Percentiles rank a stretch among this genome's conserved stretches.
phyloP scores from a whole-genome alignment of 2,888 invertebrate species.

The Apodemia zela region DNA sequence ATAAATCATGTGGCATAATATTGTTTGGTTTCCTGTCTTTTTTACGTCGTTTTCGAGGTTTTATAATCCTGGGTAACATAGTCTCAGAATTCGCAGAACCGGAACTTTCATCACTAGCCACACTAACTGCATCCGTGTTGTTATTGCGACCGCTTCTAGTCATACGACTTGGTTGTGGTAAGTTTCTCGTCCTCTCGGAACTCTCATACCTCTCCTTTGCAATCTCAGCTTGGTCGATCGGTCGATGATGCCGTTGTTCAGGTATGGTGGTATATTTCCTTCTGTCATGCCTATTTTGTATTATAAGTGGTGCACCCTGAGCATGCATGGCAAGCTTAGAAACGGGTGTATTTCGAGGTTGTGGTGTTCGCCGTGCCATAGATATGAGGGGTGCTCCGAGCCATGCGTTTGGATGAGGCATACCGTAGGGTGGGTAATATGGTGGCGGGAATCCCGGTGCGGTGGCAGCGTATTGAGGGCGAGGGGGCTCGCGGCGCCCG shows the following conservation, averaged over 20 bases:
- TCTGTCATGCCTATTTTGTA: conserved; percentile 83
- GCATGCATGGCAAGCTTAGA: conserved; percentile 90
- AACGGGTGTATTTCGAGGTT: conserved; percentile 77
- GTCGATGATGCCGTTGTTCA: conserved; percentile 65
- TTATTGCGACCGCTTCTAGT: conserved; percentile 70
- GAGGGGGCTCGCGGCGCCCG: conserved; percentile 77
- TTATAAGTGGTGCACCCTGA: conserved; percentile 91
- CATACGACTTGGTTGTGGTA: conserved; percentile 65
- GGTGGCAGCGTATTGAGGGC: conserved; percentile 72
- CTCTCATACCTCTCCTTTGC: conserved; percentile 60
- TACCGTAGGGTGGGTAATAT: conserved; percentile 74
- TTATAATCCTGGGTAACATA: conserved; percentile 92
- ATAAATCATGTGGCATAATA: conserved; percentile 68
- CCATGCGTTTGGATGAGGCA: conserved; percentile 84
- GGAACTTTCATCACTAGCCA: conserved; percentile 89
- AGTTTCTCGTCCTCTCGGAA: conserved; percentile 62
- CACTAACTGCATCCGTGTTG: conserved; percentile 85
- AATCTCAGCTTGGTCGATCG: conserved; percentile 51
- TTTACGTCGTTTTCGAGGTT: conserved; percentile 93
- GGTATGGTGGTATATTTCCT: conserved; percentile 66
- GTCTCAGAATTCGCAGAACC: conserved; percentile 84
- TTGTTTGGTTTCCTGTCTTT: conserved; percentile 90
- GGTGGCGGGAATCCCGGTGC: conserved; percentile 76
- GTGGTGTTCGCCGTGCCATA: conserved; percentile 83
- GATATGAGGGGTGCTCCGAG: conserved; percentile 91